Base-by-base conservation (phyloP, 2,888 invertebrate species). In the Stratiomys singularior region DNA sequence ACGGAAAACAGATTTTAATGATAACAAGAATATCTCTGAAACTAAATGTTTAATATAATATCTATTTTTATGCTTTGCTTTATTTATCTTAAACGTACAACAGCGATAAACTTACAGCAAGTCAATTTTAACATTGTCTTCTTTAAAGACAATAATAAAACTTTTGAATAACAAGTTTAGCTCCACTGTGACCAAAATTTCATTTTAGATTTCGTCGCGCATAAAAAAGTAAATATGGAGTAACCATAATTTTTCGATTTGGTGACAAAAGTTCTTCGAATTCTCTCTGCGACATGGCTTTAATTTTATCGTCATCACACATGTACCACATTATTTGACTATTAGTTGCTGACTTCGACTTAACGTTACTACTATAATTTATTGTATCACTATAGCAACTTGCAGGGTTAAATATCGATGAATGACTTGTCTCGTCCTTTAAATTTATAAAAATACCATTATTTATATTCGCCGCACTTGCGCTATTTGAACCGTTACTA, bases 191-290 rank as follows among this genome's bases (percentile, higher is more conserved):
- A 46, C 18, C 30, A 15, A 9, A 21, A 18, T 78, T 81, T 74
- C 82, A 82, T 81, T 87, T 86, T 27, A 86, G 80, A 82, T 91
- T 90, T 81, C 88, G 90, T 78, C 91, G 91, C 67, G 92, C 93
- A 85, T 96, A 96, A 88, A 96, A 96, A 66, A 96, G 88, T 77
- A 96, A 90, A 88, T 96, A 96, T 0, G 96, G 96, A 0, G 96
- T 96, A 27, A 95, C 93, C 0, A 94, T 93, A 58, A 93, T 93
- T 80, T 92, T 89, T 80, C 91, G 92, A 77, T 92, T 92, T 1
- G 91, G 90, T 1, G 93, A 92, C 74, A 96, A 89, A 78, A 95
- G 90, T 81, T 94, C 94, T 82, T 93, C 91, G 81, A 96, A 92
- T 84, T 96, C 95, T 47, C 92, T 90, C 83, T 91, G 90, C 37